Evolutionary conservation across 1,140 invertebrate genomes (phyloP), one percentile per base, ranked within the genome.

Genomic region (Ostrea edulis): DNA sequence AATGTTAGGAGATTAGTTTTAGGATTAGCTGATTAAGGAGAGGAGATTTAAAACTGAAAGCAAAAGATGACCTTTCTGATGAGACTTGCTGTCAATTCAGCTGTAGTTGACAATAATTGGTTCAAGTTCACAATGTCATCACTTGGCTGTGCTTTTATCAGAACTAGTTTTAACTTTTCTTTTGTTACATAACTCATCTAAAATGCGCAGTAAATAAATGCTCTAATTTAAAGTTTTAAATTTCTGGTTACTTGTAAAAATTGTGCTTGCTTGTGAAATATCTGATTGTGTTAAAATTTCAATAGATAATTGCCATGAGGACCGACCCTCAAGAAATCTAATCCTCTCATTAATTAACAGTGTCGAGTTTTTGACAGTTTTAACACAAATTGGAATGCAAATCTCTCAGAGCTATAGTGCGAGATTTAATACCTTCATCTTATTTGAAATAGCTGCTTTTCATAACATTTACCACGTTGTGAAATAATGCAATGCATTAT

Each of bases 261-360:
- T 77, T 29, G 29, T 12, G 25, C 14, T 29, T 77, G 68, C 68
- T 35, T 77, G 29, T 25, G 68, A 25, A 22, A 35, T 77, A 77
- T 77, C 68, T 35, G 29, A 77, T 77, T 77, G 68, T 25, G 25
- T 77, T 77, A 77, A 77, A 62, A 29, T 77, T 71, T 22, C 29
- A 25, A 77, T 29, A 29, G 68, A 29, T 77, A 77, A 77, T 77
- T 14, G 68, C 25, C 68, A 4, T 3, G 14, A 35, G 68, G 68
- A 12, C 68, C 68, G 11, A 29, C 22, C 68, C 11, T 77, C 25
- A 11, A 77, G 68, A 77, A 77, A 77, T 77, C 25, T 77, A 77
- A 77, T 77, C 68, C 14, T 35, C 22, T 62, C 55, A 62, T 77
- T 77, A 77, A 77, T 77, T 77, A 77, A 77, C 68, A 77, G 68